A percentile compares a stretch with the other conserved stretches of the same genome.
Conservation (phyloP, 2,888 invertebrate species). For the Hydraecia micacea region DNA sequence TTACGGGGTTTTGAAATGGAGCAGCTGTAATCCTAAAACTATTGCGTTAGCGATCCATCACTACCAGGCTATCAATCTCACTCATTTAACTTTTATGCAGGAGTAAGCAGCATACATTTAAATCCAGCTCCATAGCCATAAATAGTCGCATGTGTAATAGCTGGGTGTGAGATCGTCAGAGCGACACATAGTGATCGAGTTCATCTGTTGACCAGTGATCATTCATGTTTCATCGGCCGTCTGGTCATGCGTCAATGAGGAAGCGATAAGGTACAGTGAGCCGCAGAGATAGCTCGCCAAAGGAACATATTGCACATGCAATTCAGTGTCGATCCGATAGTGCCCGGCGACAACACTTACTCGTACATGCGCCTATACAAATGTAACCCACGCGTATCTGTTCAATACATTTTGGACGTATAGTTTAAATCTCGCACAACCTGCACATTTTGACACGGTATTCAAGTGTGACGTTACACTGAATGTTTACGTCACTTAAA, state of each 20-base stretch:
- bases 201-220: slow-evolving; percentile 65
- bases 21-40: slow-evolving; percentile 35
- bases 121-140: slow-evolving; percentile 39
- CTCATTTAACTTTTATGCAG: slow-evolving; percentile 55
- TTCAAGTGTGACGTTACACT: slow-evolving; percentile 6
- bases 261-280: slow-evolving; percentile 72
- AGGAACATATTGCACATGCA: slow-evolving; percentile 54
- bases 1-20: background rate
- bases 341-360: slow-evolving; percentile 21
- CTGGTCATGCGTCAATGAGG: slow-evolving; percentile 74
- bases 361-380: slow-evolving; percentile 11
- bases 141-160: slow-evolving; percentile 25
- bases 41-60: slow-evolving; percentile 44
- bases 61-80: slow-evolving; percentile 42
- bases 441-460: slow-evolving; percentile 19
- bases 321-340: slow-evolving; percentile 39
- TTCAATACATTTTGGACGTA: slow-evolving; percentile 13
- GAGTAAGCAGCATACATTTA: slow-evolving; percentile 45
- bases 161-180: slow-evolving; percentile 30
- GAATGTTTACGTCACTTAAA: slow-evolving; percentile 23
- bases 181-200: slow-evolving; percentile 53
- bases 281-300: slow-evolving; percentile 56
- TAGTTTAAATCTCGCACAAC: slow-evolving; percentile 6
- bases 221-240: slow-evolving; percentile 75
- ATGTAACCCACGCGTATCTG: slow-evolving; percentile 17